Base-by-base conservation (phyloP, 2,888 invertebrate species). In the Spodoptera picta region DNA sequence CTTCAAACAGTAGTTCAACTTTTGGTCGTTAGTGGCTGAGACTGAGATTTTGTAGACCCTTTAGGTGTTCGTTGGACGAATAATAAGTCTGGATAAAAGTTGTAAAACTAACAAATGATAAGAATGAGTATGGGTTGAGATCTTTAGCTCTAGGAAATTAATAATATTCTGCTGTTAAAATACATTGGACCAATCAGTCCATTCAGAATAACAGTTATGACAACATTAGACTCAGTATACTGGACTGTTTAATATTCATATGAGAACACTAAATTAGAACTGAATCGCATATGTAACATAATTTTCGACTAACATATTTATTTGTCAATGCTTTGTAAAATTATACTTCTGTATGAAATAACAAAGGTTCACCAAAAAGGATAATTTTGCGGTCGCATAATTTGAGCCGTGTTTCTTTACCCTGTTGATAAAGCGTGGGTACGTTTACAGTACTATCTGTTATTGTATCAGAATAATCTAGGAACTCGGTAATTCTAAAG, bases 1-100 rank as follows among this genome's bases (percentile, higher is more conserved):
- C 61, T 64, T 67, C 57, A 54, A 67, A 70, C 70, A 73, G 77
- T 75, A 68, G 63, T 73, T 63, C 68, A 75, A 78, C 65, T 75
- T 77, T 71, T 51, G 65, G 50, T 65, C 65, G 65, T 72, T 66
- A 64, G 66, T 65, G 60, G 52, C 59, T 61, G 60, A 73, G 69
- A 76, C 59, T 61, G 60, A 73, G 69, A 76, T 75, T 75, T 69
- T 63, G 69, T 53, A 63, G 65, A 58, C 65, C 69, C 57, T 69
- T 68, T 51, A 52, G 56, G 60, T 71, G 60, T 56, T 71, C 72
- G 72, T 50, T 53, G 69, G 60, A 42, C n/a, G 67, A 70, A 70
- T 70, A 69, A 56, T 60, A 71, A 46, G 46, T 61, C 36, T 47
- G 12, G 24, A 51, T 72, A 50, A 57, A 69, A 66, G 56, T 72